phyloP scores from a whole-genome alignment of 2,888 invertebrate genomes.

The Coelopa pilipes region DNA sequence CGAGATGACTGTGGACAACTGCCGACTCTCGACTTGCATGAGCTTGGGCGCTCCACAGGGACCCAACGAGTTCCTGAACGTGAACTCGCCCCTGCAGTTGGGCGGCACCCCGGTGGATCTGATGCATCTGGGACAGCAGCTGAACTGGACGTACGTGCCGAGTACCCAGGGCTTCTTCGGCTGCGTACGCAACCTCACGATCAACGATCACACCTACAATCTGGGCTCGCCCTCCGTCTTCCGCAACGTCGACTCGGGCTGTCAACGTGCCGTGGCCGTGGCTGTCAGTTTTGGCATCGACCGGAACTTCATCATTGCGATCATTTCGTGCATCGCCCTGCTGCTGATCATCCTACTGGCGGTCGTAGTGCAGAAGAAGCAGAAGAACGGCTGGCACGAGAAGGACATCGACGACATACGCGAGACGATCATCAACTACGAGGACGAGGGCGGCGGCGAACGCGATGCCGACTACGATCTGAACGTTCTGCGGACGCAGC shows the following conservation, averaged over 20 bases:
- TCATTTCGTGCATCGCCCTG: constrained; percentile 87
- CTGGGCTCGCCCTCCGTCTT: constrained; percentile 82
- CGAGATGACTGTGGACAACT: constrained; percentile 83
- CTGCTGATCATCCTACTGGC: constrained; percentile 83
- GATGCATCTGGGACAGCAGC: constrained; percentile 71
- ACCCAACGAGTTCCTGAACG: constrained; percentile 78
- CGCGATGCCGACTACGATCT: constrained; percentile 80
- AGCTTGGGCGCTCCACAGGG: constrained; percentile 77
- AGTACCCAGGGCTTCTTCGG: constrained; percentile 82
- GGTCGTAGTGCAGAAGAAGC: constrained; percentile 87
- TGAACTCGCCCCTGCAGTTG: constrained; percentile 89
- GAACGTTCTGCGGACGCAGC: constrained; percentile 64
- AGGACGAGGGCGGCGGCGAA: constrained; percentile 98
- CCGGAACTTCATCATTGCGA: constrained; percentile 88
- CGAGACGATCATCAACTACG: constrained; percentile 97
- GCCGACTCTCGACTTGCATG: constrained; percentile 77
- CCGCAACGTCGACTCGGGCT: constrained; percentile 78
- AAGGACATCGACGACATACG: constrained; percentile 96
- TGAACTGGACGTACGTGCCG: constrained; percentile 79
- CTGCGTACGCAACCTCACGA: constrained; percentile 90
- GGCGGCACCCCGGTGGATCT: constrained; percentile 80
- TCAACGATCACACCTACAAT: constrained; percentile 89
- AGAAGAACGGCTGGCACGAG: constrained; percentile 86
- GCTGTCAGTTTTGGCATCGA: constrained; percentile 86
- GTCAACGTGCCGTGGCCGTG: constrained; percentile 77